These are phyloP conservation scores for Haplochromis vanheusdeni DNA, from an alignment of 2,113 vertebrate genomes.

Conservation along the genomic window DNA sequence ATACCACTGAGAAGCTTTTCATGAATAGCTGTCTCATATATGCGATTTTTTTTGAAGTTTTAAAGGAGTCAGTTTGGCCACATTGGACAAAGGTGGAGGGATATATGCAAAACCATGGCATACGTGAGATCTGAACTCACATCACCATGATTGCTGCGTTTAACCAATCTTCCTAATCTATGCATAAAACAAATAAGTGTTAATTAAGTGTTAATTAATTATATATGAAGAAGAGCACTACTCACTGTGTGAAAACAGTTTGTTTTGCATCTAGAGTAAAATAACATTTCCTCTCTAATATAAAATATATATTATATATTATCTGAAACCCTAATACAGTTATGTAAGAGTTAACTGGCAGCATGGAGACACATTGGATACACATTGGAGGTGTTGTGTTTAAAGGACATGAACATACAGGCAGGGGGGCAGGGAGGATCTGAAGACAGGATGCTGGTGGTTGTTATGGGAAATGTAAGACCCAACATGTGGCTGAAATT, in stretches of 20 bases:
- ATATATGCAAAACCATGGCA: background rate
- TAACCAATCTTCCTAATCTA: background rate
- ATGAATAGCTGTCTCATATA: background rate
- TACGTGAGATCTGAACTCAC: background rate
- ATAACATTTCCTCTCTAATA: background rate
- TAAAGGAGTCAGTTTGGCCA: background rate
- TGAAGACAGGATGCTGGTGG: background rate
- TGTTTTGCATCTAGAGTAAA: background rate
- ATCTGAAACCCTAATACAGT: background rate
- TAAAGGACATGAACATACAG: background rate
- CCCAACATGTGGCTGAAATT: background rate
- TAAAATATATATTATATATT: background rate
- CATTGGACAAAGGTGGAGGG: background rate
- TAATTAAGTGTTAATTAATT: background rate
- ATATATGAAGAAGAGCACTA: background rate
- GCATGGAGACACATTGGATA: background rate
- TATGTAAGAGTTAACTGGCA: background rate
- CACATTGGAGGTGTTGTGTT: background rate
- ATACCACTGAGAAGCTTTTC: background rate
- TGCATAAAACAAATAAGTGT: background rate
- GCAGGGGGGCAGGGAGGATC: background rate
- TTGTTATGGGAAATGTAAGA: background rate
- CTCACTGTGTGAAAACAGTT: background rate
- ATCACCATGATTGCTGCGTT: background rate
- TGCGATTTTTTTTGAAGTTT: background rate